Evolutionary conservation across 1,140 invertebrate species (phyloP).

Genomic region (Drosophila pallidifrons): DNA sequence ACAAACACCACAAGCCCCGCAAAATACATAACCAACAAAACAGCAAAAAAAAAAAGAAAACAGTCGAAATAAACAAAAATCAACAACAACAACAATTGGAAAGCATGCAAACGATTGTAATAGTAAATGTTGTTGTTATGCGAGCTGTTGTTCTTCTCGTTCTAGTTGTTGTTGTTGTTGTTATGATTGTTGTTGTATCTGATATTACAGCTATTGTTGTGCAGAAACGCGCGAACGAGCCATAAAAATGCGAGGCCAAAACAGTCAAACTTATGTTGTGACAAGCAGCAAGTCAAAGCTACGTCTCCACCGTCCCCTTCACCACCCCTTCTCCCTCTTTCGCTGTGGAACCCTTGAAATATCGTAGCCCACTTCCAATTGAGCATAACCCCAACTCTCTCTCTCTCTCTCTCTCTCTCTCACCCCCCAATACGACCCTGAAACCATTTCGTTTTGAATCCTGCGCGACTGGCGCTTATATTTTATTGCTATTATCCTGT

Average conservation of each 20-base stretch:
- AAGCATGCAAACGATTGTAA: conserved; percentile 47
- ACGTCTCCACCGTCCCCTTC: background rate
- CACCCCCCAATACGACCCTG: background rate
- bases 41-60: conserved; percentile 35
- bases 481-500: conserved; percentile 85
- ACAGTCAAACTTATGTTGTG: conserved; percentile 77
- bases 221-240: conserved; percentile 65
- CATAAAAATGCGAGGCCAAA: conserved; percentile 80
- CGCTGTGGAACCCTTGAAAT: conserved; percentile 2
- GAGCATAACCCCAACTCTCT: background rate
- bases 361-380: background rate
- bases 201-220: conserved; percentile 46
- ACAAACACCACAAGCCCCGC: conserved; percentile 32
- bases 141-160: background rate
- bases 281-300: conserved; percentile 42
- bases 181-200: conserved; percentile 30
- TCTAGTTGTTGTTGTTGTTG: conserved; percentile 13
- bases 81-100: conserved; percentile 52
- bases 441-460: conserved; percentile 47
- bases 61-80: conserved; percentile 66
- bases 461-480: conserved; percentile 76
- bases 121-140: conserved; percentile 22
- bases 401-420: too few relatives aligned
- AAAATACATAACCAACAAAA: conserved; percentile 46
- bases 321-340: background rate